These are phyloP conservation scores for Steinernema hermaphroditum DNA, from an alignment of 2,888 invertebrate genomes.

Conservation along the genomic window DNA sequence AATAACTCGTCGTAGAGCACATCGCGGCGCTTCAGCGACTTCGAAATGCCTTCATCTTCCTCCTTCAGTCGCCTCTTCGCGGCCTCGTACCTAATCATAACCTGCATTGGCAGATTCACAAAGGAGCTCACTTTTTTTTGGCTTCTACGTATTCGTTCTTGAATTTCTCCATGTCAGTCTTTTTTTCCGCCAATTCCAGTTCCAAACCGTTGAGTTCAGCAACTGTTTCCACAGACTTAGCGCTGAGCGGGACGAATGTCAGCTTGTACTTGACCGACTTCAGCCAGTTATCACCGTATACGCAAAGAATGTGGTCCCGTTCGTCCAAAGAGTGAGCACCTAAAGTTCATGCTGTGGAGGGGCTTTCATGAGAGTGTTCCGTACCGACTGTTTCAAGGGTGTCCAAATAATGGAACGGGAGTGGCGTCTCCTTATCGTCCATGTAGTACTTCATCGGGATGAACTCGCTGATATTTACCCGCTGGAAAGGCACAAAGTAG, in stretches of 20 bases:
- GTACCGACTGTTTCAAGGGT: conserved; percentile 56
- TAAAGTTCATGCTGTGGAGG: conserved; percentile 17
- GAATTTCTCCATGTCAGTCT: conserved; percentile 62
- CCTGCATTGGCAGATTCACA: neutral
- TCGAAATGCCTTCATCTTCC: conserved; percentile 57
- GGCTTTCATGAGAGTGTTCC: conserved; percentile 11
- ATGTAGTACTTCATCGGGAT: conserved; percentile 63
- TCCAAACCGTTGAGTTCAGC: conserved; percentile 46
- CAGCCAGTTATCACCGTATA: conserved; percentile 67
- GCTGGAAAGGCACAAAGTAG: conserved; percentile 66
- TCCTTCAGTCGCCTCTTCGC: conserved; percentile 54
- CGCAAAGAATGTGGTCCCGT: conserved; percentile 61
- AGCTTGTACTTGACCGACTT: conserved; percentile 62
- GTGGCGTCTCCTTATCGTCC: conserved; percentile 66
- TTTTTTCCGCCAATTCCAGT: conserved; percentile 52
- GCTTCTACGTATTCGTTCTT: conserved; percentile 63
- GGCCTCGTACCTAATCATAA: conserved; percentile 54
- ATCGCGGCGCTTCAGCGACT: conserved; percentile 53
- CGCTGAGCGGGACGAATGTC: conserved; percentile 56
- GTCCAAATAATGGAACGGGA: conserved; percentile 64
- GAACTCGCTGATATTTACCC: conserved; percentile 63
- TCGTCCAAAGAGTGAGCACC: conserved; percentile 56
- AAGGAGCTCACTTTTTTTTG: conserved; percentile 52
- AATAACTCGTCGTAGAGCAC: conserved; percentile 55
- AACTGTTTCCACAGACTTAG: conserved; percentile 42